Evolutionary conservation across 1,140 invertebrate genomes (phyloP).

Genomic region (Drosophila pandora): DNA sequence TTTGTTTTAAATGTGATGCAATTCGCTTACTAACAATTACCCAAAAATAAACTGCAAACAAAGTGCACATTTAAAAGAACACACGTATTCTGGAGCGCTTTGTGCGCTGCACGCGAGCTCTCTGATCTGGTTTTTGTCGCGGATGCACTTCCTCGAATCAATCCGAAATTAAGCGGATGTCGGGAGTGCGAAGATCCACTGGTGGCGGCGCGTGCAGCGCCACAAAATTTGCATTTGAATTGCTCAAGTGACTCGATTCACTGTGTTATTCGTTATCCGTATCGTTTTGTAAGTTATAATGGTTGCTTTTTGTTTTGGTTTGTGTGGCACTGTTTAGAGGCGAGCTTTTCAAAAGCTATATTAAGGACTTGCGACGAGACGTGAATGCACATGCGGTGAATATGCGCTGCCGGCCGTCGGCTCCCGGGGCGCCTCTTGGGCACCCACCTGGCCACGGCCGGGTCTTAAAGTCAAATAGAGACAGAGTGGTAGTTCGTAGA

Average conservation of each 20-base stretch:
- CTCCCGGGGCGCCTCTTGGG: conserved; percentile 11
- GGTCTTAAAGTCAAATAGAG: conserved; percentile 74
- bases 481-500: conserved; percentile 38
- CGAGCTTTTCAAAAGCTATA: conserved; percentile 81
- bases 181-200: not conserved
- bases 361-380: conserved; percentile 77
- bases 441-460: conserved; percentile 50
- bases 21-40: conserved; percentile 71
- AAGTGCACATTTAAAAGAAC: conserved; percentile 58
- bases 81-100: conserved; percentile 30
- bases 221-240: conserved; percentile 28
- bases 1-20: conserved; percentile 53
- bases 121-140: not conserved
- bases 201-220: conserved; percentile 7
- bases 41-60: conserved; percentile 66
- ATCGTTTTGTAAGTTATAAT: conserved; percentile 49
- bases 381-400: conserved; percentile 82
- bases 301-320: conserved; percentile 41
- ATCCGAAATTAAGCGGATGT: not conserved
- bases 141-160: no score
- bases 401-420: conserved; percentile 67
- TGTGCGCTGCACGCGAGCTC: conserved; percentile 18
- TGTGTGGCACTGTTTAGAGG: conserved; percentile 79
- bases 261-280: conserved; percentile 20
- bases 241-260: conserved; percentile 17